Percentiles rank a stretch among this genome's conserved stretches.
These are phyloP conservation scores for Rutilus rutilus DNA, from an alignment of 2,113 vertebrate species.

Conservation along the genomic window DNA sequence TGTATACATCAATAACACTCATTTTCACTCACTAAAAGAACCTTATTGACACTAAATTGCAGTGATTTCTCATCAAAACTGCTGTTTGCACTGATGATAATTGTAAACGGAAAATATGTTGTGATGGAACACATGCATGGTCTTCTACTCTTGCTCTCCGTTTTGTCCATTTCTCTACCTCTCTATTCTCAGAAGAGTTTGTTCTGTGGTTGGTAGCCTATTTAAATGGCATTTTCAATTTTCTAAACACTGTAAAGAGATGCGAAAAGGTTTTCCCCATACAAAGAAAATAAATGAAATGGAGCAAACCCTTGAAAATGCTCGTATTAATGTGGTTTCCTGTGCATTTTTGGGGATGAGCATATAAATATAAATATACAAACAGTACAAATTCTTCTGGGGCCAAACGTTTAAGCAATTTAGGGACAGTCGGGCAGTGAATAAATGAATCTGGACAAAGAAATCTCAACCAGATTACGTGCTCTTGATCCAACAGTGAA, in stretches of 20 bases:
- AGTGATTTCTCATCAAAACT: background rate
- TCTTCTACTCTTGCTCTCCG: background rate
- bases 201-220: background rate
- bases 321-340: background rate
- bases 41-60: background rate
- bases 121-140: background rate
- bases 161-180: background rate
- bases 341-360: background rate
- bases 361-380: background rate
- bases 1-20: background rate
- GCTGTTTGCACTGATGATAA: background rate
- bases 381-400: background rate
- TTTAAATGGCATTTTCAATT: background rate
- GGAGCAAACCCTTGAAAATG: background rate
- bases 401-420: slow-evolving; percentile 25
- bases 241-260: background rate
- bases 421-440: background rate
- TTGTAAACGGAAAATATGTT: background rate
- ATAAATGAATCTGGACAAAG: slow-evolving; percentile 21
- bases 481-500: slow-evolving; percentile 22
- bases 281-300: background rate
- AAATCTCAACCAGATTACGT: slow-evolving; percentile 19
- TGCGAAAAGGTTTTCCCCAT: slow-evolving; percentile 3
- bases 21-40: background rate
- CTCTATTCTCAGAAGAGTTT: background rate